Evolutionary conservation across 2,888 invertebrate species (phyloP).

Genomic region (Buathra laborator): DNA sequence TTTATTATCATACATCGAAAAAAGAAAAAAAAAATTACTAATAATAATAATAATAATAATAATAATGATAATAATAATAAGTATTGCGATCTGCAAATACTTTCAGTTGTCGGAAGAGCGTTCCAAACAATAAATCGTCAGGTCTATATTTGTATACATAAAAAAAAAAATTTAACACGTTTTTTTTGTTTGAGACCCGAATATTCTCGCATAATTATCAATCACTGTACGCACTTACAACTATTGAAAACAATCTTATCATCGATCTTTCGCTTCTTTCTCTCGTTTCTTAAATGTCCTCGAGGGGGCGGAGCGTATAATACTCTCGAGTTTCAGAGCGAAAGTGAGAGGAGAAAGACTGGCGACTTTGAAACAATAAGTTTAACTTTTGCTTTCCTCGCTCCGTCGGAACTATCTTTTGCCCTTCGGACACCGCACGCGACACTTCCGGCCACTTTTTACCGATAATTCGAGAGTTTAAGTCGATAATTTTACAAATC

Average conservation of each 20-base stretch:
- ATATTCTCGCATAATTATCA: not conserved
- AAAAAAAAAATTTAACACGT: no score
- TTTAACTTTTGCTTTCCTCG: slow-evolving; percentile 79
- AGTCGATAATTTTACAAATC: not conserved
- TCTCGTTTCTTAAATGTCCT: slow-evolving; percentile 13
- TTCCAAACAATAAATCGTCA: no score
- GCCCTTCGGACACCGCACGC: slow-evolving; percentile 21
- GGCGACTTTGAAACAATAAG: slow-evolving; percentile 74
- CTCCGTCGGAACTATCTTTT: slow-evolving; percentile 65
- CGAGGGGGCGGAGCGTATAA: not conserved
- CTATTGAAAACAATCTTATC: no score
- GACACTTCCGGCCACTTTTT: slow-evolving; percentile 50
- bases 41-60: no score
- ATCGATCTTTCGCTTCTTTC: not conserved
- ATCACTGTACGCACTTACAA: not conserved
- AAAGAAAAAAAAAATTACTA: no score
- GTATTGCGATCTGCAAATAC: no score
- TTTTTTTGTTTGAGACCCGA: no score
- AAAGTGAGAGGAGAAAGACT: slow-evolving; percentile 80
- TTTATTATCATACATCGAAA: no score
- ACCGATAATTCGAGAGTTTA: not conserved
- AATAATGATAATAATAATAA: no score
- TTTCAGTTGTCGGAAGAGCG: no score
- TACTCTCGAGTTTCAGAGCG: slow-evolving; percentile 67
- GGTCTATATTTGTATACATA: no score